Base-by-base conservation (phyloP, 2,113 vertebrate species). In the Halcyon malimbica region DNA sequence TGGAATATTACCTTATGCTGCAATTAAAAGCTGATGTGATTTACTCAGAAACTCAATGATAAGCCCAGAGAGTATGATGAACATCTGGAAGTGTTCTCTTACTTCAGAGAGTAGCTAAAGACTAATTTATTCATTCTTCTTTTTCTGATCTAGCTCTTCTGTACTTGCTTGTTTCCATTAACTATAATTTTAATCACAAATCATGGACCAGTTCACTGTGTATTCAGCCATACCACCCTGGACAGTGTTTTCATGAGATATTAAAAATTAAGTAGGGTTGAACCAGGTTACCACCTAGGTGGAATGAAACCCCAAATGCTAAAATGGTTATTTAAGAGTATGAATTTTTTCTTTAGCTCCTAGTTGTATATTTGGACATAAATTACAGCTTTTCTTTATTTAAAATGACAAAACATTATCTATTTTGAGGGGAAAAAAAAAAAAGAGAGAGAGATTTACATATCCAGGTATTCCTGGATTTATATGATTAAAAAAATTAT, bases 261-360 rank as follows among this genome's bases (percentile, higher is more conserved):
- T 68, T 89, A 87, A 90, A 95, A 92, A 82, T 78, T 93, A 82
- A 93, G 59, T 13, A 70, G 19, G 54, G 69, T 78, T 92, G 41
- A 93, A 78, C 65, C 73, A 94, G 87, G 62, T 84, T 73, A 95
- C 25, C 67, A 70, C 24, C 50, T 77, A 65, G 57, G 86, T 93
- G 39, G 44, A 93, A 83, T 68, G 85, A 90, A 89, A 83, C 21
- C 33, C 33, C 57, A 84, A 29, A 85, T 87, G 65, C 13, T 79
- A 59, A 87, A 74, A 35, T 62, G 26, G 5, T 80, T 83, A n/a
- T 50, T 90, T 65, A 76, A 71, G 68, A 62, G 5, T 12, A 4
- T 76, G 87, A 85, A 16, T 3, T 44, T 69, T 95, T 94, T 60
- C 26, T 87, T 82, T 33, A 78, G 50, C 21, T 64, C 35, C 35